phyloP scores from a whole-genome alignment of 2,113 vertebrate species.

The Centropus unirufus region DNA sequence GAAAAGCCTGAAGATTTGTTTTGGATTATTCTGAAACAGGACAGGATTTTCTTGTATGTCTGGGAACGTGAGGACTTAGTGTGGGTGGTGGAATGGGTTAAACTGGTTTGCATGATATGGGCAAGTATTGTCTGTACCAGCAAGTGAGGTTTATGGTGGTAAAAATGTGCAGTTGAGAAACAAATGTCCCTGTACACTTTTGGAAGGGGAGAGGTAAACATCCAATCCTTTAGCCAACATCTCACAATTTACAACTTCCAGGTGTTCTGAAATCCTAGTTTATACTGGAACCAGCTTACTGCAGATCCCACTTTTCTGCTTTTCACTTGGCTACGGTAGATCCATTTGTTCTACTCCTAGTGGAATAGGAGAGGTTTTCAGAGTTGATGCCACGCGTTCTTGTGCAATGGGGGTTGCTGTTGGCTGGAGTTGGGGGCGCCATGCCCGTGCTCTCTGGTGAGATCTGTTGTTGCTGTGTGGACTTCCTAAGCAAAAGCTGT shows the following conservation, averaged over 20 bases:
- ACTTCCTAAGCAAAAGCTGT: background rate
- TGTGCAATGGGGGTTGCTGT: background rate
- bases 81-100: background rate
- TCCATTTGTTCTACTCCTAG: background rate
- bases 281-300: background rate
- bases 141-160: background rate
- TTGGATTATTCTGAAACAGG: background rate
- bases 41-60: background rate
- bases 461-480: background rate
- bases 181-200: background rate
- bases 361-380: background rate
- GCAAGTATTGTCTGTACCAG: background rate
- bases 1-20: background rate
- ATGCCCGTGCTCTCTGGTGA: background rate
- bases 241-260: background rate
- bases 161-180: background rate
- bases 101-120: background rate
- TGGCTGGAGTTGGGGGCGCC: background rate
- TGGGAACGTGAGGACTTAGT: background rate
- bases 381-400: background rate
- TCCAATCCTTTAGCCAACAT: background rate
- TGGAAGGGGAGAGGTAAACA: background rate
- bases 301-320: background rate
- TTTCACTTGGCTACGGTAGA: background rate
- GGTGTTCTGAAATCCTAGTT: background rate